phyloP scores from a whole-genome alignment of 2,113 vertebrate genomes.

The Osmerus mordax region DNA sequence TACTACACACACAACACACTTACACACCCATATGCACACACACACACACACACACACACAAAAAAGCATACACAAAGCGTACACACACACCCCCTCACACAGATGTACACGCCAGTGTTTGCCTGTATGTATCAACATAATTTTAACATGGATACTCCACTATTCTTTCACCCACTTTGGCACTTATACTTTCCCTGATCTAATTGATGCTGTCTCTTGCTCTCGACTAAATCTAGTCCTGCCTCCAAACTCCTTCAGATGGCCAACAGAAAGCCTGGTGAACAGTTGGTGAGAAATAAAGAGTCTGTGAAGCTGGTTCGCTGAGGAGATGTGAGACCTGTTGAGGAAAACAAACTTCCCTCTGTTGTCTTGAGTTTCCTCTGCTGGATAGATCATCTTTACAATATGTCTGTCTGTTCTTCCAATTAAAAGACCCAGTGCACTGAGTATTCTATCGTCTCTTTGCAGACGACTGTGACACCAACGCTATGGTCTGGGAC shows the following conservation, averaged over 20 bases:
- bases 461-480: constrained; percentile 50
- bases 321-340: constrained; percentile 43
- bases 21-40: background rate
- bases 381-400: constrained; percentile 31
- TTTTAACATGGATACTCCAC: constrained; percentile 32
- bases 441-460: constrained; percentile 65
- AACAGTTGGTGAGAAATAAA: constrained; percentile 50
- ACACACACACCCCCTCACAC: constrained; percentile 13
- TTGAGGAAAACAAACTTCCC: constrained; percentile 43
- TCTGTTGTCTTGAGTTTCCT: constrained; percentile 14
- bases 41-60: background rate
- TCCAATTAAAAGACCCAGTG: constrained; percentile 52
- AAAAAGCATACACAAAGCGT: constrained; percentile 6
- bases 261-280: constrained; percentile 31
- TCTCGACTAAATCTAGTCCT: background rate
- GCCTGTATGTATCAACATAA: constrained; percentile 41
- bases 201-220: constrained; percentile 34
- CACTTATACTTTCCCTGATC: constrained; percentile 21
- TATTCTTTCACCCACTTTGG: background rate
- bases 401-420: constrained; percentile 40
- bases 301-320: constrained; percentile 39
- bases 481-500: constrained; percentile 57
- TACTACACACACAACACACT: constrained; percentile 9
- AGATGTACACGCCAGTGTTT: constrained; percentile 28
- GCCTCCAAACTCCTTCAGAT: constrained; percentile 24